Evolutionary conservation across 2,888 invertebrate species (phyloP), one percentile per base, ranked within the genome.

Genomic region (Koerneria pararmatus): DNA sequence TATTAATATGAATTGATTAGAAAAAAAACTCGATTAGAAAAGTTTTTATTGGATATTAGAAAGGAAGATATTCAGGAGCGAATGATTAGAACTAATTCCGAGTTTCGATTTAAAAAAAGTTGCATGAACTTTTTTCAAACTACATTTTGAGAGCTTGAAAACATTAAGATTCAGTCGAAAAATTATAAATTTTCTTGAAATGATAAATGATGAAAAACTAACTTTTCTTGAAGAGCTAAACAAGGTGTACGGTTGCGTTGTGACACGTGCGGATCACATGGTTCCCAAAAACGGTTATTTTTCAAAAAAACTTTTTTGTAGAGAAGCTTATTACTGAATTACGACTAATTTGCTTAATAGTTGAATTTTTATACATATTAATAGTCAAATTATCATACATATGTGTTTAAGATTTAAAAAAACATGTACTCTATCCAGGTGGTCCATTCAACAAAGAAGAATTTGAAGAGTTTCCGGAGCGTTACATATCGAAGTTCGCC

Each of bases 231-330:
- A 79, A 93, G 93, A 90, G 82, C 90, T 90, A 66, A 95, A 91
- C 82, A 98, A 97, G 86, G 89, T 97, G 19, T 98, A 98, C 81
- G 94, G 91, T 0, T 95, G 95, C 83, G 94, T 95, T 81, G 94
- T 97, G 0, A 90, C 94, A 32, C 88, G 98, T 59, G 88, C 91
- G 6, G 92, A 98, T 85, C 95, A 99, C 80, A 87, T 97, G 73
- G 91, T 93, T 78, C 88, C 94, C 34, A 92, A 91, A 76, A 91
- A 92, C 60, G 95, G 91, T 32, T 60, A 46, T 11, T 22, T 56
- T 41, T 64, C 56, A 31, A 46, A 64, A 31, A 64, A 64, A 56
- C n/a, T n/a, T n/a, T n/a, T n/a, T n/a, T n/a, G n/a, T n/a, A n/a
- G n/a, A n/a, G 46, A 11, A 46, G 11, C n/a, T 46, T 46, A 46